These are phyloP conservation scores for Proteles cristata DNA, from an alignment of 2,113 vertebrate genomes.

Conservation along the genomic window DNA sequence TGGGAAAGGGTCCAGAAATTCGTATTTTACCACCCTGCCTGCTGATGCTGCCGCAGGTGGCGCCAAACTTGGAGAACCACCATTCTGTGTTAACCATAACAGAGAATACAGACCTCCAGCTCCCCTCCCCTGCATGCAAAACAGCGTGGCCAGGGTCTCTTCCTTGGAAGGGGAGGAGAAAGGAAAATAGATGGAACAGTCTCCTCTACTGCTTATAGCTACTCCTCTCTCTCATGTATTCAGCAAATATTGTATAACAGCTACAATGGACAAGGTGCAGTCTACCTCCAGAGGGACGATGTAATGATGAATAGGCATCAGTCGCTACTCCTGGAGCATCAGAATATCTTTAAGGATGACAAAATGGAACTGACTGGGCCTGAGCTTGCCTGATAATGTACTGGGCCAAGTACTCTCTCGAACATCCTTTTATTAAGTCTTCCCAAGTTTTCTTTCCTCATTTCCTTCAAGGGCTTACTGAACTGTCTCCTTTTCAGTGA, in stretches of 20 bases:
- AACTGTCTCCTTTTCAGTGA: not conserved
- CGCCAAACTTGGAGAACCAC: not conserved
- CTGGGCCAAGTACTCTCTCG: not conserved
- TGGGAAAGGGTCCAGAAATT: conserved; percentile 14
- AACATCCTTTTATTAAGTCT: not conserved
- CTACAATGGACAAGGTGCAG: not conserved
- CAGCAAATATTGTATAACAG: not conserved
- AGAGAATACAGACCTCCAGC: not conserved
- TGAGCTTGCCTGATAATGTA: not conserved
- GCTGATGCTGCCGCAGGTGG: not conserved
- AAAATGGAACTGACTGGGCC: not conserved
- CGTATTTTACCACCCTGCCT: not conserved
- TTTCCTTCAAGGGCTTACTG: not conserved
- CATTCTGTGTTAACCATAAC: not conserved
- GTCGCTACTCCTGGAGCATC: not conserved
- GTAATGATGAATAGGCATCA: not conserved
- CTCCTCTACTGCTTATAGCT: not conserved
- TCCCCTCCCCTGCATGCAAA: not conserved
- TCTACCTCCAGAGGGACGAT: not conserved
- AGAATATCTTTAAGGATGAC: not conserved
- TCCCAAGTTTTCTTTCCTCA: not conserved
- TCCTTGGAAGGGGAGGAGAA: not conserved
- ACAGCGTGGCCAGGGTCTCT: not conserved
- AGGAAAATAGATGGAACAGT: not conserved
- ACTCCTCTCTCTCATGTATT: not conserved